Evolutionary conservation across 2,113 vertebrate species (phyloP).

Genomic region (Coreoperca whiteheadi): DNA sequence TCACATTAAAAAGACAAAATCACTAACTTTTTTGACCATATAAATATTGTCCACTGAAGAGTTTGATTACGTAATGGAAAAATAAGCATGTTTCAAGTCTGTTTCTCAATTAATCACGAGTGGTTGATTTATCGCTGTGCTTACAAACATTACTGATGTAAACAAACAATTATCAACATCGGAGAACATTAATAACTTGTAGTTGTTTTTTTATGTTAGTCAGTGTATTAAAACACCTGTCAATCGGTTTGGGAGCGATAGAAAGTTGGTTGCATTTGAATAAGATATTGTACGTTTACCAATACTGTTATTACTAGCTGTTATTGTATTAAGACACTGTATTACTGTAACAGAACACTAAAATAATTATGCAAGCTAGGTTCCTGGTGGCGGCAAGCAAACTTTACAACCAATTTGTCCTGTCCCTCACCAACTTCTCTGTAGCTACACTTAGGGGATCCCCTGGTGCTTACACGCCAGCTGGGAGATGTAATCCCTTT

Average conservation of each 20-base stretch:
- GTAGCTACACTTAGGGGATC: slow-evolving; percentile 34
- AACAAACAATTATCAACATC: not conserved
- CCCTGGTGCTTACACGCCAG: slow-evolving; percentile 27
- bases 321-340: not conserved
- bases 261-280: not conserved
- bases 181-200: too few relatives aligned
- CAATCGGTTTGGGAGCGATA: not conserved
- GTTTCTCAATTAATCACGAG: too few relatives aligned
- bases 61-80: not conserved
- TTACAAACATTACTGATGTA: not conserved
- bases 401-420: slow-evolving; percentile 18
- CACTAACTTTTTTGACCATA: not conserved
- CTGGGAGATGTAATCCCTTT: slow-evolving; percentile 48
- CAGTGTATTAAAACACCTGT: not conserved
- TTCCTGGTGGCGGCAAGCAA: slow-evolving; percentile 4
- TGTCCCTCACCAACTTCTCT: slow-evolving; percentile 28
- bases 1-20: not conserved
- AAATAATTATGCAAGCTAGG: not conserved
- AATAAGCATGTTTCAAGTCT: too few relatives aligned
- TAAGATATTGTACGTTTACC: not conserved
- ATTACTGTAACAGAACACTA: not conserved
- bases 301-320: too few relatives aligned
- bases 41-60: not conserved
- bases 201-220: not conserved
- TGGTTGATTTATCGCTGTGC: not conserved